These are phyloP conservation scores for Tenthredo distinguenda DNA, from an alignment of 2,888 invertebrate genomes.

Conservation along the genomic window DNA sequence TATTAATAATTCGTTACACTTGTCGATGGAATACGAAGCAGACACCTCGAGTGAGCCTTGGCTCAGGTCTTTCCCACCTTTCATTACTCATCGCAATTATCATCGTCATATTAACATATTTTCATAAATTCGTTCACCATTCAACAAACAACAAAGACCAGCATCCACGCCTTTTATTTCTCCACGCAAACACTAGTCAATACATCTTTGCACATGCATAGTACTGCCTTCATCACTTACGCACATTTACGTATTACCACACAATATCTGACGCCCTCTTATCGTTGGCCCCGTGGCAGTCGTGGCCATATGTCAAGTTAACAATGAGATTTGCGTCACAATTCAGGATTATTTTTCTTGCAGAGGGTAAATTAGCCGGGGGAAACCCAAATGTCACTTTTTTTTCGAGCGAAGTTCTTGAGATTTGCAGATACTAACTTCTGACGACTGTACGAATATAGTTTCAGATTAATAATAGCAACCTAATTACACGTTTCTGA, in stretches of 20 bases:
- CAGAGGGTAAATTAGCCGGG: not conserved
- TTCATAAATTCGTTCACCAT: not conserved
- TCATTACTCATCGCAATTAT: not conserved
- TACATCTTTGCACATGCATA: not conserved
- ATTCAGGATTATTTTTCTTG: not conserved
- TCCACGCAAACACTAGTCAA: not conserved
- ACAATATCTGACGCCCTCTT: constrained; percentile 11
- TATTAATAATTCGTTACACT: constrained; percentile 1
- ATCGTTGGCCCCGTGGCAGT: constrained; percentile 13
- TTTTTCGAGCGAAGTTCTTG: not conserved
- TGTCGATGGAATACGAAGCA: not conserved
- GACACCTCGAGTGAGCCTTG: constrained; percentile 16
- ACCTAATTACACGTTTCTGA: not conserved
- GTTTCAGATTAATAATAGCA: not conserved
- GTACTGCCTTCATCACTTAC: not conserved
- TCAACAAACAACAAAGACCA: not conserved
- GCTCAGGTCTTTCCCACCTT: not conserved
- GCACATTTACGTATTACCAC: not conserved
- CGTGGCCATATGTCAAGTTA: not conserved
- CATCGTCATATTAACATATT: not conserved
- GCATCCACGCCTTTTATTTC: not conserved
- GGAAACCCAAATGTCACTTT: not conserved
- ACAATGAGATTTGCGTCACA: not conserved
- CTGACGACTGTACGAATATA: not conserved
- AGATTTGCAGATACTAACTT: not conserved